Base-by-base conservation (phyloP, 2,797 vertebrate genomes). In the Diceros bicornis region DNA sequence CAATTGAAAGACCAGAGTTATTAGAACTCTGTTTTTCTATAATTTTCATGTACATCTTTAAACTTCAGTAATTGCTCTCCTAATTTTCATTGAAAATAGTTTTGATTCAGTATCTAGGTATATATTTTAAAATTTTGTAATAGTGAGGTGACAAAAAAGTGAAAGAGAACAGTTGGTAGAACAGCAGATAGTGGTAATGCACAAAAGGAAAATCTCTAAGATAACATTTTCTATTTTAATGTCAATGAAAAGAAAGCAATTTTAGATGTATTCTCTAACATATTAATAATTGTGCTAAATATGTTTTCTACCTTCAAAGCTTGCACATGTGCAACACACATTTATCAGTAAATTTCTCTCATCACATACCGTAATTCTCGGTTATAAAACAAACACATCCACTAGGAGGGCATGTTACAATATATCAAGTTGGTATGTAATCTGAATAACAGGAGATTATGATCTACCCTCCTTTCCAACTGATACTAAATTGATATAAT, bases 211-310 rank as follows among this genome's bases (percentile, higher is more conserved):
- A 62, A 11, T 66, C 29, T 92, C 8, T 68, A 97, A 98, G 93
- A 95, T 86, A 91, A 92, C 74, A 92, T 97, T 96, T 98, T 98
- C 95, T 55, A 82, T 98, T 98, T 98, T 98, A 98, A 95, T 92
- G 29, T 95, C 86, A 91, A 61, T 57, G 78, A 97, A 98, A 81
- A 94, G 68, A 78, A 96, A 96, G 79, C 96, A 94, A 96, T 85
- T 98, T 98, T 87, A 97, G 91, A 96, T 98, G 90, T 93, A 96
- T 97, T 96, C 96, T 97, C 74, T 98, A 92, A 97, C 94, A 34
- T 64, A 79, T 47, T 52, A 94, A 55, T 52, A 92, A 91, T 87
- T 66, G 6, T 79, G 81, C 27, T 89, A 89, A 86, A 78, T 21
- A 32, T 74, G 7, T 64, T 89, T 78, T 25, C 57, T 74, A 29